Evolutionary conservation across 2,888 invertebrate genomes (phyloP), one percentile per base, ranked within the genome.

Genomic region (Yponomeuta plumbellus): DNA sequence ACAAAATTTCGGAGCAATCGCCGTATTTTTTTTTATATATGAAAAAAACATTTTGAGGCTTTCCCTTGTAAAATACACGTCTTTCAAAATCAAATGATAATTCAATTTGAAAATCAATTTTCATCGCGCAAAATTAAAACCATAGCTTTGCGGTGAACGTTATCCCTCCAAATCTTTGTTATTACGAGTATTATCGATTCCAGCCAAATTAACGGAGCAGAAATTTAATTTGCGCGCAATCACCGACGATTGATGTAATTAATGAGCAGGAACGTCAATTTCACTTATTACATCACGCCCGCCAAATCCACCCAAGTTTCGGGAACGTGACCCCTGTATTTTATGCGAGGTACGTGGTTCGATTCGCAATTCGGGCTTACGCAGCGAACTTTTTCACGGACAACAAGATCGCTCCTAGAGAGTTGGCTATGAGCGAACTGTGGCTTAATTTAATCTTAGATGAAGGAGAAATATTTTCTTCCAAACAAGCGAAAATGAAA

Each of bases 291-390:
- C 66, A 67, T 67, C 68, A 66, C 70, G 69, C 66, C 65, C 67
- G 58, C 67, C 61, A 64, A 68, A 67, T 69, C 67, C 57, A 44
- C 59, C 39, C 66, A 73, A 73, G 72, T 76, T 72, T 73, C 70
- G 72, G 72, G 71, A 76, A 73, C 74, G 73, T 73, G 70, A 71
- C 75, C 44, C 17, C 77, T 77, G 75, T 81, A 79, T 77, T 80
- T 81, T 79, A 80, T 75, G 76, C 71, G 70, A 66, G 68, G 69
- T 71, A 82, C 83, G 83, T 83, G 81, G 76, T 75, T 72, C 71
- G 75, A 72, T 68, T 77, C n/a, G 39, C 39, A 62, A 65, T 62
- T 67, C n/a, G 21, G n/a, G 65, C 57, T 58, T 58, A 64, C 44
- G 52, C 22, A 39, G 39, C 6, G 44, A 64, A 65, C n/a, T 56